These are phyloP conservation scores for Clupea harengus DNA, from an alignment of 2,113 vertebrate genomes.

Conservation along the genomic window DNA sequence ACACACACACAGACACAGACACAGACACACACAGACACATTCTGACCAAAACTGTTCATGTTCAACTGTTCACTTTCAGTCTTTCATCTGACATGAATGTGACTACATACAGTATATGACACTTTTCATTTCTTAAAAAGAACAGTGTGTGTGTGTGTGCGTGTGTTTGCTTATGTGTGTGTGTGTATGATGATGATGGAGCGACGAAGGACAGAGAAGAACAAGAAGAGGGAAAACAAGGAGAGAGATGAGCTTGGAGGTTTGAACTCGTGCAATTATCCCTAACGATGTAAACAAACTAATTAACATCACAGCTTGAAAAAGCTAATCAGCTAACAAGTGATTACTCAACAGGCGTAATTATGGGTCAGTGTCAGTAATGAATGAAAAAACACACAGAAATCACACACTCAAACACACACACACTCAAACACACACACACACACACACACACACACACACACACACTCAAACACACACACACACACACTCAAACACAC, in stretches of 20 bases:
- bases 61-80: background rate
- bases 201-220: background rate
- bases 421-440: background rate
- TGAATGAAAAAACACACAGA: constrained; percentile 5
- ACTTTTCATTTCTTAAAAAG: background rate
- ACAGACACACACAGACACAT: background rate
- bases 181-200: background rate
- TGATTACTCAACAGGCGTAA: constrained; percentile 36
- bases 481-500: background rate
- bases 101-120: background rate
- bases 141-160: background rate
- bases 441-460: background rate
- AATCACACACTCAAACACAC: constrained; percentile 6
- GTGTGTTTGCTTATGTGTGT: background rate
- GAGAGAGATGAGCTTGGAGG: background rate
- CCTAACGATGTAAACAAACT: constrained; percentile 38
- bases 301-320: constrained; percentile 29
- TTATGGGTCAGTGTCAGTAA: constrained; percentile 9
- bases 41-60: background rate
- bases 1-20: background rate
- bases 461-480: background rate
- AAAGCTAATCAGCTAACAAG: constrained; percentile 10
- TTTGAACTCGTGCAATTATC: constrained; percentile 19
- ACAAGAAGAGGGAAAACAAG: background rate
- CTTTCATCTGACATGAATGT: background rate